A percentile compares a stretch with the other conserved stretches of the same genome.
phyloP scores from a whole-genome alignment of 2,888 invertebrate genomes.

The Conus canariensis region DNA sequence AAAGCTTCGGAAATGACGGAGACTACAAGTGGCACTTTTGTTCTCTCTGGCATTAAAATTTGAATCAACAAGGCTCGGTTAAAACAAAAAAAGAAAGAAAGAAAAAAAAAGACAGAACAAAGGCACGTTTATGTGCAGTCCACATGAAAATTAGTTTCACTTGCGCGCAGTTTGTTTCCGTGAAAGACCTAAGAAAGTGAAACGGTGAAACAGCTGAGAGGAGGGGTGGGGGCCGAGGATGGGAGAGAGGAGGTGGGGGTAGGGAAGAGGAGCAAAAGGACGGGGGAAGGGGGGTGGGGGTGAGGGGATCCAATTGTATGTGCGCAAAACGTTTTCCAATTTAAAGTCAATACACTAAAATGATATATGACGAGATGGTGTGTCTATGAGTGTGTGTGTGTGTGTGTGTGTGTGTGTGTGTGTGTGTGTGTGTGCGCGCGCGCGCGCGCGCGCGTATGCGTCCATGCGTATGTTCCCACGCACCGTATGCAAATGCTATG shows the following conservation, averaged over 20 bases:
- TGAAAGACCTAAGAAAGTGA: background rate
- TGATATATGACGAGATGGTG: background rate
- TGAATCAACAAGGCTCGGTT: background rate
- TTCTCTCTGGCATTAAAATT: constrained; percentile 13
- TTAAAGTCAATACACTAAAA: too few species aligned
- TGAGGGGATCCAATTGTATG: background rate
- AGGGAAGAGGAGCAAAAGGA: background rate
- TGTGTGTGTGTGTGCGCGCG: too few species aligned
- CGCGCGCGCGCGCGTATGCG: background rate
- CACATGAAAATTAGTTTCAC: background rate
- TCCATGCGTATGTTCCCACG: too few species aligned
- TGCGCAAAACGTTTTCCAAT: too few species aligned
- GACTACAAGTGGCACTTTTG: constrained; percentile 1
- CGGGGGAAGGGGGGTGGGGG: background rate
- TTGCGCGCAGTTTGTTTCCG: background rate
- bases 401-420: too few species aligned
- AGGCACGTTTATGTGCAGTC: background rate
- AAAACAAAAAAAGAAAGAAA: background rate
- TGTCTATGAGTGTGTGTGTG: too few species aligned
- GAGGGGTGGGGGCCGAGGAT: background rate
- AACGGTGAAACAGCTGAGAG: background rate
- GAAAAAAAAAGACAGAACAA: background rate
- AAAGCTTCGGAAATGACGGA: background rate
- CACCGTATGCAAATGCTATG: too few species aligned
- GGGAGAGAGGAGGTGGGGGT: background rate